These are phyloP conservation scores for Neodiprion virginianus DNA, from an alignment of 1,140 invertebrate genomes.

Conservation along the genomic window DNA sequence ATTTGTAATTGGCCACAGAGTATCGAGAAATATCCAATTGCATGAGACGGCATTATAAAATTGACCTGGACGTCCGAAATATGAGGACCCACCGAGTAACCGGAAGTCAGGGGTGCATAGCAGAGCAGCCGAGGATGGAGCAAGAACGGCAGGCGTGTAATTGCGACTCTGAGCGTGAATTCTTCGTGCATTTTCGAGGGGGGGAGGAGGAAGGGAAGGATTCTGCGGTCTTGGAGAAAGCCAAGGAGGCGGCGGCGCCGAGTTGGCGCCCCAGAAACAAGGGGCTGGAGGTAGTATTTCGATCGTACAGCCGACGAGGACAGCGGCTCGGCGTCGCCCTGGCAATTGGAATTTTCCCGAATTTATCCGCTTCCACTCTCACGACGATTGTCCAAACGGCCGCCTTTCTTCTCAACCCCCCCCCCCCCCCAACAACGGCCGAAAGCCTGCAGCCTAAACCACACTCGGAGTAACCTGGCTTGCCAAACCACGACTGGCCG, in stretches of 20 bases:
- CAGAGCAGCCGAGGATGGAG: too few relatives aligned
- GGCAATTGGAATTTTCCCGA: background rate
- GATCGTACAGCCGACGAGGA: background rate
- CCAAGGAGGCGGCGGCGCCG: background rate
- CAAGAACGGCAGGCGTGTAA: background rate
- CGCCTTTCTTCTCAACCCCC: background rate
- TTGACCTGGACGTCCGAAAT: too few relatives aligned
- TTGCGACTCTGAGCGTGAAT: background rate
- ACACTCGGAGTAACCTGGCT: background rate
- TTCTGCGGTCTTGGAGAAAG: background rate
- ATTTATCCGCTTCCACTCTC: slow-evolving; percentile 5
- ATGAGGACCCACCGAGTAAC: too few relatives aligned
- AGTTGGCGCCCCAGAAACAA: background rate
- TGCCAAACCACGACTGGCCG: background rate
- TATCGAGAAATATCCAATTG: too few relatives aligned
- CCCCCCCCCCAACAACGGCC: background rate
- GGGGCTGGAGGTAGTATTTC: slow-evolving; percentile 4
- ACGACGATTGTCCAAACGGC: slow-evolving; percentile 1
- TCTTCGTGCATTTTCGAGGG: background rate
- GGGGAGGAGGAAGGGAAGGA: too few relatives aligned
- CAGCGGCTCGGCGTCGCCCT: slow-evolving; percentile 4
- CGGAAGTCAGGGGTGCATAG: too few relatives aligned
- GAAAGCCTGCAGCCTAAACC: background rate
- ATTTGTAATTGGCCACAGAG: too few relatives aligned
- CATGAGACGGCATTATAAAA: too few relatives aligned